Evolutionary conservation across 2,797 vertebrate genomes (phyloP).

Genomic region (Coluber constrictor): DNA sequence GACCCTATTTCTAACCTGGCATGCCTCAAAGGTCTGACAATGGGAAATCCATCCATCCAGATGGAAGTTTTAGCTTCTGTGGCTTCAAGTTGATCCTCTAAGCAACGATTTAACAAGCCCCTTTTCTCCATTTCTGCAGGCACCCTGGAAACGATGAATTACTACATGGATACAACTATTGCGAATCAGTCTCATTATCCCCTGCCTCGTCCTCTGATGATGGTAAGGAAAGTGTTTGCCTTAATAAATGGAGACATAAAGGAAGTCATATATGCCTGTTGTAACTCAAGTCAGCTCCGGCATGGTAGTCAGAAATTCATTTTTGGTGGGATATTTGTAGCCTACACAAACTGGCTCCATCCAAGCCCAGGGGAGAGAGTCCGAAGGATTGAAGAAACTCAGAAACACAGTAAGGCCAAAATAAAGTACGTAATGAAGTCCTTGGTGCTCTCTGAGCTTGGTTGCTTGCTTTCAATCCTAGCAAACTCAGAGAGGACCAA

Average conservation of each 20-base stretch:
- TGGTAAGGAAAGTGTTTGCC: slow-evolving; percentile 73
- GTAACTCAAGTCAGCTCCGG: neutral
- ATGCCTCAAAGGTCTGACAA: neutral
- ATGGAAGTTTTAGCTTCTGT: neutral
- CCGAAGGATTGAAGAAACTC: neutral
- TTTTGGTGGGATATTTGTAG: neutral
- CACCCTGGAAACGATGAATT: slow-evolving; percentile 79
- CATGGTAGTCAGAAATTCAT: neutral
- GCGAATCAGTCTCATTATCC: slow-evolving; percentile 76
- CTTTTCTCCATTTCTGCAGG: slow-evolving; percentile 55
- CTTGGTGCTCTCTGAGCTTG: neutral
- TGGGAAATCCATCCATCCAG: neutral
- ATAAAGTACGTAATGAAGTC: neutral
- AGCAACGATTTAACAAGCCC: neutral
- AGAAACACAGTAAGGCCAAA: neutral
- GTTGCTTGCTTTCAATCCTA: neutral
- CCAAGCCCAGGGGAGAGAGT: neutral
- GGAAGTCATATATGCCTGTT: neutral
- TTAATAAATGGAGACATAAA: too few species aligned
- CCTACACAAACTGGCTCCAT: neutral
- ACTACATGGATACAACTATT: slow-evolving; percentile 85
- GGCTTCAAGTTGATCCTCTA: neutral
- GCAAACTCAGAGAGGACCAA: neutral
- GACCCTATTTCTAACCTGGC: neutral
- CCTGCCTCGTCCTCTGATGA: slow-evolving; percentile 72